Base-by-base conservation (phyloP, 1,140 invertebrate species). In the Drosophila sproati region DNA sequence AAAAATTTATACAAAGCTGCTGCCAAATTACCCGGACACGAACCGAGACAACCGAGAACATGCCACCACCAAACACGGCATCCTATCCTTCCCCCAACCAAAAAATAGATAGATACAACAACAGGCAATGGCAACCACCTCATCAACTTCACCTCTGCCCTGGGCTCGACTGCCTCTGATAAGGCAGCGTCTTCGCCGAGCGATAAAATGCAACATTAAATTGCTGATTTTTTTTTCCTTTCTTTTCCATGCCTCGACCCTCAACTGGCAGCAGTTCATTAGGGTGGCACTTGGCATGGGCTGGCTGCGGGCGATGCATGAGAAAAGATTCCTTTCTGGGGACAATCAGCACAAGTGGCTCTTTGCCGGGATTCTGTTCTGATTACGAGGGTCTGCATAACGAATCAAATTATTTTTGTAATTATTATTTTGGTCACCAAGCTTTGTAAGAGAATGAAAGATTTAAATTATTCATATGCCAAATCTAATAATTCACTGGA, bases 1-100 rank as follows among this genome's bases (percentile, higher is more conserved):
- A 92, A 92, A 92, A 92, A 91, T 92, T 91, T 92, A 91, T 91
- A 91, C 81, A 87, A 86, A 85, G 77, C 78, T 82, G 86, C 87
- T 90, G 79, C 86, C 87, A 79, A 89, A 89, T 89, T 89, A 79
- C 75, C 72, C 78, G 55, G n/a, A 59, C 60, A 72, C 69, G 60
- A 73, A 50, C 72, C 35, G 37, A 67, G 52, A 48, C 73, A 57
- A 43, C 54, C 63, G 50, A 62, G 48, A 57, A n/a, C 50, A 31
- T 71, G 35, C 76, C 68, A 78, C 82, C 79, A 82, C 78, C 77
- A 59, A 61, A 50, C 51, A 56, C 8, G 48, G 29, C 43, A 50
- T 48, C 48, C 10, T 32, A 37, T 48, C 20, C 37, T 32, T 41
- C 28, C 29, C 3, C 41, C 29, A 63, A 10, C 37, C 64, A 20